Percentiles rank a stretch among this genome's conserved stretches.
Conservation (phyloP, 1,140 invertebrate genomes). For the Penaeus indicus region DNA sequence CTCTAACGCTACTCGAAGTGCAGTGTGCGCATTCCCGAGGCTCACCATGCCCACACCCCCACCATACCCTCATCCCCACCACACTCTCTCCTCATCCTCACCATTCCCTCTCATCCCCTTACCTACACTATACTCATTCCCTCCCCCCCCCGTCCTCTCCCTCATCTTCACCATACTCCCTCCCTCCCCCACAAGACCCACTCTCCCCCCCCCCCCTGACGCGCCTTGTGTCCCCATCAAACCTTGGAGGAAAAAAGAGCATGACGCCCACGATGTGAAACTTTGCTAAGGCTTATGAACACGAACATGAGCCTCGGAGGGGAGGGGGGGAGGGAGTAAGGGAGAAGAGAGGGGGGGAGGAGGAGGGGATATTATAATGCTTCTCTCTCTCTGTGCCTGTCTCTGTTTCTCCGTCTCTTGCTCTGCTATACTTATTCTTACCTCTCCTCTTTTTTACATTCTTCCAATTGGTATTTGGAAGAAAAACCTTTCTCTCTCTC, state of each 20-base stretch:
- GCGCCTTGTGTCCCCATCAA: too few species aligned
- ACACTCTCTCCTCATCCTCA: too few species aligned
- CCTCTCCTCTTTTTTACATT: background rate
- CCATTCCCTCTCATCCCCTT: background rate
- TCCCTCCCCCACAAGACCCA: background rate
- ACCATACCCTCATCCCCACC: too few species aligned
- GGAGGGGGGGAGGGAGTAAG: background rate
- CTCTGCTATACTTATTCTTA: background rate
- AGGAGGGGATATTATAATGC: background rate
- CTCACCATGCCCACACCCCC: too few species aligned
- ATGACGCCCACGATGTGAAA: too few species aligned
- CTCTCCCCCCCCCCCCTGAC: background rate
- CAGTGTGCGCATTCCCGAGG: too few species aligned
- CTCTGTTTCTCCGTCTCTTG: slow-evolving; percentile 4
- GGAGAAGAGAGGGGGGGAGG: background rate
- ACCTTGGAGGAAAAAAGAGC: too few species aligned
- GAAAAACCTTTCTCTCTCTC: background rate
- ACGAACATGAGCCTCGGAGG: too few species aligned
- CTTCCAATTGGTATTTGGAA: too few species aligned
- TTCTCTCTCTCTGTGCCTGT: background rate
- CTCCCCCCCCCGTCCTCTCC: background rate
- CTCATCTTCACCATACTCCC: background rate
- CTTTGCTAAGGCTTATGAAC: too few species aligned
- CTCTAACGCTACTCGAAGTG: too few species aligned
- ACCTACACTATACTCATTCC: background rate